These are phyloP conservation scores for Brachionus manjavacas DNA, from an alignment of 1,140 invertebrate genomes.

Conservation along the genomic window DNA sequence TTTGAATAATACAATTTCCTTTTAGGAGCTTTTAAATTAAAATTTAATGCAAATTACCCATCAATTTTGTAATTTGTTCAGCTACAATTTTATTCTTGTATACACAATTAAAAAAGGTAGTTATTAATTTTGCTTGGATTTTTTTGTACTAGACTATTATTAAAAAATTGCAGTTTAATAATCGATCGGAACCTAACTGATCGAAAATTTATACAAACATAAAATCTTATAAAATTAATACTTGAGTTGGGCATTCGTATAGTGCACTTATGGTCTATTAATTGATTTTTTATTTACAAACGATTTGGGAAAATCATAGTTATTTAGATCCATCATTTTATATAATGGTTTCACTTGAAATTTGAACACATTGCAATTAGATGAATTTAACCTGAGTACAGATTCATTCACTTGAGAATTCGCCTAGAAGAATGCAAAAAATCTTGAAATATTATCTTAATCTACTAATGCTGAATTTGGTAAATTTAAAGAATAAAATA, in stretches of 20 bases:
- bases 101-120: neutral
- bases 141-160: neutral
- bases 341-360: neutral
- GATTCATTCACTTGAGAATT: neutral
- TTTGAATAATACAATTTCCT: neutral
- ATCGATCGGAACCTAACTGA: neutral
- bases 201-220: neutral
- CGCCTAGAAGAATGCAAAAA: neutral
- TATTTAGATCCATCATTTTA: neutral
- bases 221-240: conserved; percentile 3
- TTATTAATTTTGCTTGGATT: neutral
- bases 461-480: neutral
- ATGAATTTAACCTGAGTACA: neutral
- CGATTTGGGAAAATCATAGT: neutral
- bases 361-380: neutral
- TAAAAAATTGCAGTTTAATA: neutral
- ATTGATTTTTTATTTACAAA: conserved; percentile 7
- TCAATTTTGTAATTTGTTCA: neutral
- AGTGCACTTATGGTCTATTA: neutral
- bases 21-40: neutral
- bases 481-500: neutral
- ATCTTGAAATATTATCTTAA: neutral
- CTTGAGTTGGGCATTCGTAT: neutral
- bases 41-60: neutral
- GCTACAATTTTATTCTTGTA: neutral